phyloP scores from a whole-genome alignment of 2,797 vertebrate species.

The Tiaroga cobitis region DNA sequence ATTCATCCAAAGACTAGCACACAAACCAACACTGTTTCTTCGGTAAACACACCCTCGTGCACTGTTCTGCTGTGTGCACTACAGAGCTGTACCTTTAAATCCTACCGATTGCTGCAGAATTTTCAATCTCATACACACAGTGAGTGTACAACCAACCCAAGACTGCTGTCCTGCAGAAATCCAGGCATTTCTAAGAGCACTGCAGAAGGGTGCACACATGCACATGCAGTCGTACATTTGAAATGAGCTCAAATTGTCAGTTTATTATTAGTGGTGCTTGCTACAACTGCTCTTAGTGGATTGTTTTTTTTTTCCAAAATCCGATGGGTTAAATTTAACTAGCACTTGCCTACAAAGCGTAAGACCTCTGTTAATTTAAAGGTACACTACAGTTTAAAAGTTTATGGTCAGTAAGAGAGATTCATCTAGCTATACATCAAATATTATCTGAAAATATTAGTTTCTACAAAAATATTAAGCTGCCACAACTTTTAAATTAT shows the following conservation, averaged over 20 bases:
- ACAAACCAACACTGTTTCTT: constrained; percentile 7
- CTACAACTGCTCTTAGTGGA: neutral
- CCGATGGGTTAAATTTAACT: neutral
- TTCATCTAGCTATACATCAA: neutral
- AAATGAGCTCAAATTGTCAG: constrained; percentile 32
- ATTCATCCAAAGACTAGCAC: constrained; percentile 67
- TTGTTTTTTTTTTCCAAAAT: no score
- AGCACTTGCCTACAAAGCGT: neutral
- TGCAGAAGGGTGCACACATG: constrained; percentile 43
- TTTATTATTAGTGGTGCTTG: constrained; percentile 13
- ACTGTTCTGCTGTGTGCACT: constrained; percentile 24
- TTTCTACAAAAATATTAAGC: no score
- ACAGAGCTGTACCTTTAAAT: constrained; percentile 31
- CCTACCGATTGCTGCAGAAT: constrained; percentile 51
- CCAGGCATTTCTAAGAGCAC: constrained; percentile 15
- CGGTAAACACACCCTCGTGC: constrained; percentile 42
- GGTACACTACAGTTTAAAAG: neutral
- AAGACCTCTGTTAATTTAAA: neutral
- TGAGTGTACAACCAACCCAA: neutral
- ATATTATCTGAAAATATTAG: neutral
- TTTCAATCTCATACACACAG: constrained; percentile 15
- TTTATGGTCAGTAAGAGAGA: no score
- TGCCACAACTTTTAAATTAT: neutral
- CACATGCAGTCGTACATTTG: constrained; percentile 51
- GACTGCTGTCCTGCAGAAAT: constrained; percentile 26